Conservation (phyloP, 2,113 vertebrate genomes). For the Silurus glanis region DNA sequence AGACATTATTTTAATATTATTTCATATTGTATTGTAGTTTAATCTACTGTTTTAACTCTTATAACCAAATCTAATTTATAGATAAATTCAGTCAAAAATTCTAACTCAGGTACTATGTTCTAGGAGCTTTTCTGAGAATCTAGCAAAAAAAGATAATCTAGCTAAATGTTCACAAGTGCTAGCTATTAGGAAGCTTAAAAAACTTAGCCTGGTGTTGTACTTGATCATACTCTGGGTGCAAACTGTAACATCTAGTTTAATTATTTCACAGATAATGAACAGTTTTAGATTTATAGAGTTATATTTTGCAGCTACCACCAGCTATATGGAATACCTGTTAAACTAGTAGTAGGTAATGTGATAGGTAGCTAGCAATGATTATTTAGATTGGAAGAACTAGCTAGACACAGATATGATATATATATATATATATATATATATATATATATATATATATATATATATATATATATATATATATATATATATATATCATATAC, state of each 20-base stretch:
- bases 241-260: conserved; percentile 1
- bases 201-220: neutral
- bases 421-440: no score
- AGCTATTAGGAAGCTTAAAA: neutral
- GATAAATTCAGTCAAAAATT: neutral
- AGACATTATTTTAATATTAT: no score
- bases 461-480: no score
- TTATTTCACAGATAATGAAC: neutral
- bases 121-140: neutral
- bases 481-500: no score
- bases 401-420: neutral
- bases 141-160: neutral
- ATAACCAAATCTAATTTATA: neutral
- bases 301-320: neutral
- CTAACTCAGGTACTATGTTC: neutral
- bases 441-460: no score
- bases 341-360: neutral
- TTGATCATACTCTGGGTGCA: neutral
- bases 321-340: neutral
- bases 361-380: neutral
- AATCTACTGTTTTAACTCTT: neutral
- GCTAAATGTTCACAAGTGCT: neutral
- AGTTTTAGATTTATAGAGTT: neutral
- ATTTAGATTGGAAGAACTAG: neutral
- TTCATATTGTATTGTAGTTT: neutral